Evolutionary conservation across 2,113 vertebrate genomes (phyloP), one percentile per base, ranked within the genome.

Genomic region (Orthonyx spaldingii): DNA sequence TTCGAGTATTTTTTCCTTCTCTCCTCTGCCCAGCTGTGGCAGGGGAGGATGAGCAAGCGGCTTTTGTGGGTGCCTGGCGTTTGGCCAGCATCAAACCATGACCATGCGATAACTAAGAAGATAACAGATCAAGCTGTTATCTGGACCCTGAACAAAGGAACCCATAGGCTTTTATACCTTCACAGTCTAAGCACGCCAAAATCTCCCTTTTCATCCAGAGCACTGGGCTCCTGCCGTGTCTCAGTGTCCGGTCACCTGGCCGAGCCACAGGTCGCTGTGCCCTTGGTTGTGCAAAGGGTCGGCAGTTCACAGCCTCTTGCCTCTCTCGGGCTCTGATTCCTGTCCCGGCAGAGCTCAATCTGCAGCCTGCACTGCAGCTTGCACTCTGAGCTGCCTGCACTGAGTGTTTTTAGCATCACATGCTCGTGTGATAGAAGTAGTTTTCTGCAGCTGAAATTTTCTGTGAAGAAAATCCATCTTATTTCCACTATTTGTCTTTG

Each of bases 261-360:
- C 1, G 1, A 20, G 22, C 30, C 35, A n/a, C 49, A 75, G 7
- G 16, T 72, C 13, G 10, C 17, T 7, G 10, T 28, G 42, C 16
- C 10, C 50, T 75, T 56, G 7, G n/a, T 21, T 5, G 8, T 28
- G 20, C 52, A 42, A 42, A 35, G 44, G 11, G 21, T 32, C 0
- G 3, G 28, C 69, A 33, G n/a, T 12, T 39, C 57, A 14, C 0
- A 2, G 33, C 11, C 18, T 46, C 26, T 32, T 37, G 13, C 2
- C 0, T 24, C 0, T 11, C n/a, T 39, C 0, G 2, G 46, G 18
- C 23, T 50, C 4, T 10, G 39, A 22, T 24, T 50, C 9, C 3
- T 24, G 4, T 41, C 26, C 39, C 1, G 2, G 21, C 52, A 42
- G 44, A 57, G 21, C 32, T 50, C 13, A 16, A 6, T 17, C 35